These are phyloP conservation scores for Drosophila santomea DNA, from an alignment of 1,140 invertebrate species.

Conservation along the genomic window DNA sequence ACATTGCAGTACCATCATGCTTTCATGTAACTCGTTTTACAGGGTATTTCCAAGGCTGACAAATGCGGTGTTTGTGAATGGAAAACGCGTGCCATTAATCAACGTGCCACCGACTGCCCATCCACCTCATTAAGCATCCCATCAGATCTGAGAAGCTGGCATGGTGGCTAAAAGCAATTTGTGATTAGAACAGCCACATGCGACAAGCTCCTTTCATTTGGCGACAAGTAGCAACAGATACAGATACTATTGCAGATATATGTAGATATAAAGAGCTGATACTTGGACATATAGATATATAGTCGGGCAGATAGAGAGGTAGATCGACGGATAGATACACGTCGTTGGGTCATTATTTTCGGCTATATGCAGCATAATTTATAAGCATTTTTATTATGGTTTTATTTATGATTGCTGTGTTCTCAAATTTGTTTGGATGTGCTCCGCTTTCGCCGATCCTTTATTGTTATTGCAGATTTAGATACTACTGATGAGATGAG, in stretches of 20 bases:
- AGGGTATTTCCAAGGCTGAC: slow-evolving; percentile 31
- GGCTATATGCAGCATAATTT: slow-evolving; percentile 55
- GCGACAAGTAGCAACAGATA: slow-evolving; percentile 28
- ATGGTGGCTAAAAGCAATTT: slow-evolving; percentile 48
- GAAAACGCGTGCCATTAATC: slow-evolving; percentile 60
- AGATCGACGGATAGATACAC: slow-evolving; percentile 37
- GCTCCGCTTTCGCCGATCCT: slow-evolving; percentile 9
- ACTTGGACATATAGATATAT: not conserved
- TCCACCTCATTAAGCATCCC: not conserved
- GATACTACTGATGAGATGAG: slow-evolving; percentile 10
- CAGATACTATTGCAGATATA: not conserved
- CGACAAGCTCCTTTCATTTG: slow-evolving; percentile 42
- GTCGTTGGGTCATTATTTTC: slow-evolving; percentile 34
- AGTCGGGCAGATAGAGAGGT: slow-evolving; percentile 18
- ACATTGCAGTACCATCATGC: no score
- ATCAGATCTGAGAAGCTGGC: slow-evolving; percentile 1
- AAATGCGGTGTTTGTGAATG: slow-evolving; percentile 26
- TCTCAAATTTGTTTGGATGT: slow-evolving; percentile 68
- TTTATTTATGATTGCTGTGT: slow-evolving; percentile 72
- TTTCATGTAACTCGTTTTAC: not conserved
- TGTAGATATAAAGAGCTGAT: slow-evolving; percentile 6
- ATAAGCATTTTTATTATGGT: slow-evolving; percentile 76
- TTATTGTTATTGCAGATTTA: slow-evolving; percentile 52
- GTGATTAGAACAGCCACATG: slow-evolving; percentile 56
- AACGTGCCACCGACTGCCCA: slow-evolving; percentile 23